These are phyloP conservation scores for Phylloscopus trochiloides DNA, from an alignment of 2,113 vertebrate genomes.

Conservation along the genomic window DNA sequence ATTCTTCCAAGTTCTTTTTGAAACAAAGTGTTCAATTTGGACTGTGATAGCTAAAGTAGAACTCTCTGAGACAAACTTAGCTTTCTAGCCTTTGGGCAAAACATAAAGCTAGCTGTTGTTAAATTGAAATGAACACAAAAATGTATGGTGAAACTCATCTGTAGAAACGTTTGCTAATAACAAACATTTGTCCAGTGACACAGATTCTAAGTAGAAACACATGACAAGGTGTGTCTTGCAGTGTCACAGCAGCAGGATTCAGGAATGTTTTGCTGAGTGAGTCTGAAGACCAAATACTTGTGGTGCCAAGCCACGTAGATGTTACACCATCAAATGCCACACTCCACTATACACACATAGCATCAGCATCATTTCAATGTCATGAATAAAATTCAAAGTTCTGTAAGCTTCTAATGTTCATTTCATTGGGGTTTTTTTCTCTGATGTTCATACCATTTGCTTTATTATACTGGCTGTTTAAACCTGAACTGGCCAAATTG, in stretches of 20 bases:
- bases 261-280: neutral
- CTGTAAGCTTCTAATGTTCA: neutral
- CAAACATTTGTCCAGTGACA: constrained; percentile 25
- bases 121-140: constrained; percentile 53
- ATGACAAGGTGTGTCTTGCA: neutral
- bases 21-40: constrained; percentile 48
- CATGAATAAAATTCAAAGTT: neutral
- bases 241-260: neutral
- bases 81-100: constrained; percentile 47
- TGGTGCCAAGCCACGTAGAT: neutral
- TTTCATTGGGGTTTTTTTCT: neutral
- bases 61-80: constrained; percentile 29
- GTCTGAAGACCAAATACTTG: neutral
- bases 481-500: neutral
- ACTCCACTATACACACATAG: neutral
- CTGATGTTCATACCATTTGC: neutral
- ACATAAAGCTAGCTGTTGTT: constrained; percentile 55
- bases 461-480: neutral
- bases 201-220: constrained; percentile 1
- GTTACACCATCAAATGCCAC: neutral
- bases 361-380: neutral
- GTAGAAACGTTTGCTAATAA: constrained; percentile 38
- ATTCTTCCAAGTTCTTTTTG: constrained; percentile 40
- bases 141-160: constrained; percentile 12
- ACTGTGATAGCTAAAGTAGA: constrained; percentile 38